Percentiles rank a stretch among this genome's conserved stretches.
Evolutionary conservation across 2,113 vertebrate genomes (phyloP).

Genomic region (Arvicanthis niloticus): DNA sequence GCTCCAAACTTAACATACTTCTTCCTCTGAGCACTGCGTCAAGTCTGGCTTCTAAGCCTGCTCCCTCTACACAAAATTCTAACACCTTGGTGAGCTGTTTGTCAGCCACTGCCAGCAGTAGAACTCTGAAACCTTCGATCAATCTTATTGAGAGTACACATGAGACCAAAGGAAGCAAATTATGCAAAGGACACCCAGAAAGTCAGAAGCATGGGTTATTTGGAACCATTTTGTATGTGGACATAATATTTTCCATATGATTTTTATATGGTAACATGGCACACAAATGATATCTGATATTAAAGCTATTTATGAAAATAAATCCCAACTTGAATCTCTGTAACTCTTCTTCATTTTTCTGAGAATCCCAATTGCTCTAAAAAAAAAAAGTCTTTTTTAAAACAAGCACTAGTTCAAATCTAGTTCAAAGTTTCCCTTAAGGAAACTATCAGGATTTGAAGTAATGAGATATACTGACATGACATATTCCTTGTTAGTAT

Average conservation of each 20-base stretch:
- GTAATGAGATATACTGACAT: background rate
- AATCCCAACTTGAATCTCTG: background rate
- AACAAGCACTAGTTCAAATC: background rate
- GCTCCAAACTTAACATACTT: background rate
- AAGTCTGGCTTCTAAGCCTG: slow-evolving; percentile 6
- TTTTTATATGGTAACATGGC: background rate
- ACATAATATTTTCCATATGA: background rate
- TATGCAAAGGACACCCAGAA: background rate
- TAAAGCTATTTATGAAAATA: slow-evolving; percentile 20
- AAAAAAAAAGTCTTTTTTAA: background rate
- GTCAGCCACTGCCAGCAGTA: background rate
- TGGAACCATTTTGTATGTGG: background rate
- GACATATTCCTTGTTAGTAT: background rate
- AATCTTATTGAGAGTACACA: background rate
- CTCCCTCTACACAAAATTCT: background rate
- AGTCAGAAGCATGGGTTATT: slow-evolving; percentile 7
- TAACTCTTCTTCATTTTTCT: background rate
- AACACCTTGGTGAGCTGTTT: slow-evolving; percentile 42
- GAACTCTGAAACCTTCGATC: slow-evolving; percentile 13
- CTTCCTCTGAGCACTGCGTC: background rate
- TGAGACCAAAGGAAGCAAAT: slow-evolving; percentile 23
- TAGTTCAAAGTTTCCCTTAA: background rate
- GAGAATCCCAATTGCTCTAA: background rate
- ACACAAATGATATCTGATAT: background rate
- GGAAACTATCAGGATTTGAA: background rate